A percentile compares a stretch with the other conserved stretches of the same genome.
Conservation (phyloP, 2,797 vertebrate species). For the Smutsia gigantea region DNA sequence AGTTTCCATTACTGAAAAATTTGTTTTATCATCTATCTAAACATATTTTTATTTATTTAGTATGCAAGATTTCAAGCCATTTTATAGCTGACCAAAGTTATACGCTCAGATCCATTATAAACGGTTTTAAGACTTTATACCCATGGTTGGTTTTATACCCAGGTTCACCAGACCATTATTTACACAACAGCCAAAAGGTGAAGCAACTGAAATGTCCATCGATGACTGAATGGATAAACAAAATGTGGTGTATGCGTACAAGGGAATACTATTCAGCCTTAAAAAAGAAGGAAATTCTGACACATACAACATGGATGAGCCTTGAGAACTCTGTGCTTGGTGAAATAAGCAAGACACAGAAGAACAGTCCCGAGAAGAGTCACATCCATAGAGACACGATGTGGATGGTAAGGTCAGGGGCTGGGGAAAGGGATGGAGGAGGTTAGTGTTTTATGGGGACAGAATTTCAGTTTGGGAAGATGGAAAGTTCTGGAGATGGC, state of each 20-base stretch:
- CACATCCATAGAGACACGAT: neutral
- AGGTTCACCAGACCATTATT: neutral
- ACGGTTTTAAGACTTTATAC: neutral
- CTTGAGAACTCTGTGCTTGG: neutral
- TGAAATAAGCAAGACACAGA: neutral
- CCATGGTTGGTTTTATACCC: neutral
- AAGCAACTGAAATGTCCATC: neutral
- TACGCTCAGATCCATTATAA: neutral
- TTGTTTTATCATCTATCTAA: neutral
- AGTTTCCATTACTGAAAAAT: neutral
- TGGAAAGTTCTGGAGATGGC: neutral
- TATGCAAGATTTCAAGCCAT: neutral
- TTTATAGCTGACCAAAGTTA: neutral
- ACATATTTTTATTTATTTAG: neutral
- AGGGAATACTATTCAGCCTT: neutral
- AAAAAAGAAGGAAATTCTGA: neutral
- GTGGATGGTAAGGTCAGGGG: neutral
- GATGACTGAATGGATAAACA: neutral
- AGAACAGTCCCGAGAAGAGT: neutral
- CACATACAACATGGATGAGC: neutral
- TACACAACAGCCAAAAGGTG: neutral
- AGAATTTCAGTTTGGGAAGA: neutral
- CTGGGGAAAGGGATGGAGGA: neutral
- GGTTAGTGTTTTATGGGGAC: neutral
- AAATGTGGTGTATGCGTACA: no score